Evolutionary conservation across 2,797 vertebrate genomes (phyloP), one percentile per base, ranked within the genome.

Genomic region (Manis javanica): DNA sequence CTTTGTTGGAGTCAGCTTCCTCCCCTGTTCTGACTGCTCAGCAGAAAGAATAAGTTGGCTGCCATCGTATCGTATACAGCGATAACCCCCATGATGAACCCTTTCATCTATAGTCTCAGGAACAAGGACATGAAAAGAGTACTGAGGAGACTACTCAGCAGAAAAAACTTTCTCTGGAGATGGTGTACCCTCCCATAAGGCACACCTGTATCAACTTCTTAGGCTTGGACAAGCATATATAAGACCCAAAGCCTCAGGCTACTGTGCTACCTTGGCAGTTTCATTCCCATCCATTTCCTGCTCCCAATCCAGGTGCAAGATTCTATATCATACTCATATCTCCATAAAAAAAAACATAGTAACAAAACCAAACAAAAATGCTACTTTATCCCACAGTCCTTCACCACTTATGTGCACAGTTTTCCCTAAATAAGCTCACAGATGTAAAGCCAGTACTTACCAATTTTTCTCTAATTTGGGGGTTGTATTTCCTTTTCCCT

Each of bases 51-150:
- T 90, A 94, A 75, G 2, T 85, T 96, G 7, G 90, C 93, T 75
- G 95, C 96, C 5, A 21, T 98, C 34, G 94, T n/a, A n/a, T n/a
- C 97, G 83, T 97, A 98, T 82, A 96, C 93, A 29, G 71, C 93
- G 37, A 71, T 97, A 64, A 97, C 90, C 2, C 93, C 95, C 31
- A 87, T 96, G 91, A 85, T 97, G 85, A 98, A 98, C 19, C 95
- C 97, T 14, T 97, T 98, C 31, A 97, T 97, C 49, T 98, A 97
- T 34, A 97, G 94, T 77, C 69, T 97, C 59, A 96, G 96, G 42
- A 98, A 96, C 57, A 95, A 97, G 63, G 90, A 96, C 12, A 92
- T 97, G 34, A 97, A 97, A 93, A 29, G 86, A 72, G 77, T 96
- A 64, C 23, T 93, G n/a, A 93, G 34, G 53, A 95, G 82, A 94